Base-by-base conservation (phyloP, 2,797 vertebrate genomes). In the Macropodus opercularis region DNA sequence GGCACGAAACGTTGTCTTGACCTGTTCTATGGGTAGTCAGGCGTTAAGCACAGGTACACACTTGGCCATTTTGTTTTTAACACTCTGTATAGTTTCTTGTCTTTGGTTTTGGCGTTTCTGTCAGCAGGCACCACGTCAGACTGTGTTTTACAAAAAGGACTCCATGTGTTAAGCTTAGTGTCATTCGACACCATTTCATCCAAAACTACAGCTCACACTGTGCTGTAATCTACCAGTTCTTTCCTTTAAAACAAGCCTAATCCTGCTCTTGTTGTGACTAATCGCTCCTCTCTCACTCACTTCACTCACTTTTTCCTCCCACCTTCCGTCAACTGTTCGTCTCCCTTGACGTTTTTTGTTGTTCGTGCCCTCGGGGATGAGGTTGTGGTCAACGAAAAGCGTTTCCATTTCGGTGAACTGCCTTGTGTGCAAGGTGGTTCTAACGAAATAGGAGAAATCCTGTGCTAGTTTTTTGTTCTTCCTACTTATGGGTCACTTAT, bases 261-360 rank as follows among this genome's bases (percentile, higher is more conserved):
- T 82, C 79, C 73, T 29, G 52, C 67, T 69, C 58, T 80, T 80
- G 66, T 82, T 80, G 75, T 69, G 48, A 42, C 67, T 77, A 70
- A 73, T 78, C 42, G 17, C 57, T 69, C 58, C 54, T 41, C 58
- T 63, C 36, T 65, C 8, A 11, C 35, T 53, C 38, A 64, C 32
- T 44, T 54, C 29, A 13, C 46, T 67, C 53, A 53, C 17, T 49
- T 51, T 49, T 23, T 31, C 54, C 44, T 55, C 40, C 36, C 43
- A 38, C 47, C 54, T 73, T 76, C 10, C 31, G 15, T 48, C 13
- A 11, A 35, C 56, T 68, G 63, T 79, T 71, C 67, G 55, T 64
- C 38, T 44, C 15, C 50, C 24, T 26, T 62, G 62, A 43, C 3
- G 14, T 36, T 38, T 6, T 24, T 36, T 47, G 69, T 63, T 59